Evolutionary conservation across 2,888 invertebrate species (phyloP), one percentile per base, ranked within the genome.

Genomic region (Noctuana brunneofusca): DNA sequence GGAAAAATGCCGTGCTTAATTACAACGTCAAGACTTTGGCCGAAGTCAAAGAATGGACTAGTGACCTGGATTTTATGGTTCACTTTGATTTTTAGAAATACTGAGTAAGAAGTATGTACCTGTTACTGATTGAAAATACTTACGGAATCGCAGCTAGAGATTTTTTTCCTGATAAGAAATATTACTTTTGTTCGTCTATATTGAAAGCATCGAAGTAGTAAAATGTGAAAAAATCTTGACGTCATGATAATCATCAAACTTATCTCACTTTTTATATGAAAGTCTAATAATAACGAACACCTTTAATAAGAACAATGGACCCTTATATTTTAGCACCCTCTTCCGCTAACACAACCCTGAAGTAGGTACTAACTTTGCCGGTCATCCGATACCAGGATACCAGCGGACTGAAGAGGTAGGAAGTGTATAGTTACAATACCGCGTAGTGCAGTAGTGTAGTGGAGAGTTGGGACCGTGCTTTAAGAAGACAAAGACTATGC

Each of bases 1-100:
- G 38, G 32, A 60, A 58, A 58, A 62, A 55, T 46, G 46, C 27
- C 38, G 52, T 18, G 55, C 59, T 55, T 55, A 62, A 62, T 60
- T 54, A 60, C 54, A 48, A 48, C n/a, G 14, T 3, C 4, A 22
- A 62, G 62, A 24, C 55, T 62, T 54, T 48, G 54, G 48, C 18
- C 49, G 24, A 62, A 38, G 55, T 55, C 54, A 55, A 54, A 62
- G 48, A 62, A 48, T 55, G 24, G 30, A 30, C 46, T 35, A 27
- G 55, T 62, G 55, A 55, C 60, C 60, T 27, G 35, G 14, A 18
- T 38, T 55, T 49, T 11, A 43, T 30, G 38, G 41, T 38, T 32
- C 16, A 46, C 55, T 48, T 62, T 54, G 62, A 60, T 62, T 55
- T 55, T 38, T 4, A 49, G 27, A 48, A 54, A 48, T 54, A 60